Evolutionary conservation across 2,888 invertebrate genomes (phyloP), one percentile per base, ranked within the genome.

Genomic region (Agrotis segetum): DNA sequence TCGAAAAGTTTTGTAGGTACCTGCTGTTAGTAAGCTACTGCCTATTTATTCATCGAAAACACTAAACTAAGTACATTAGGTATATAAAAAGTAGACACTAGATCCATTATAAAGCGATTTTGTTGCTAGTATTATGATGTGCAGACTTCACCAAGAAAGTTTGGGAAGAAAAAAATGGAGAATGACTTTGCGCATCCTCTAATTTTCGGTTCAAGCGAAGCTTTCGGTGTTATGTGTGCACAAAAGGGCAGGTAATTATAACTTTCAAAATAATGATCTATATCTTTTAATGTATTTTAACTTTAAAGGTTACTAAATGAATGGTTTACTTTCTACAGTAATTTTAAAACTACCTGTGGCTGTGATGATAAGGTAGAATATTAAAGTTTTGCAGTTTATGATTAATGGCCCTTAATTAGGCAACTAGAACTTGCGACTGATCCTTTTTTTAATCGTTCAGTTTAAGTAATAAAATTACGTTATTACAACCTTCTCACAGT

Each of bases 61-160:
- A 40, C 19, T 16, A 24, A 58, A 58, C 34, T 59, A n/a, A n/a
- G n/a, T n/a, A n/a, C n/a, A n/a, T n/a, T n/a, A n/a, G n/a, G n/a
- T n/a, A 70, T 79, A 73, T 68, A 63, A 46, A 53, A 44, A 61
- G 40, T 19, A 46, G 21, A 65, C 63, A 34, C 34, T 34, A 34
- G 29, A 29, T 29, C 29, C 76, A 86, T 88, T 82, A 88, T 84
- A 88, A 84, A 85, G 68, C 62, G 24, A 71, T 83, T 34, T 89
- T 91, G 91, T 91, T 88, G 90, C 86, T 85, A 82, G 85, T 85
- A 86, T 89, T 87, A 83, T 55, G 74, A 85, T 82, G 87, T 83
- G 89, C 87, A 87, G 79, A 87, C 88, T 86, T 88, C 56, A 49
- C 40, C 50, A 40, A 40, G 73, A 86, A 89, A 86, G 77, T 74